phyloP scores from a whole-genome alignment of 2,113 vertebrate genomes.

The Notothenia coriiceps region DNA sequence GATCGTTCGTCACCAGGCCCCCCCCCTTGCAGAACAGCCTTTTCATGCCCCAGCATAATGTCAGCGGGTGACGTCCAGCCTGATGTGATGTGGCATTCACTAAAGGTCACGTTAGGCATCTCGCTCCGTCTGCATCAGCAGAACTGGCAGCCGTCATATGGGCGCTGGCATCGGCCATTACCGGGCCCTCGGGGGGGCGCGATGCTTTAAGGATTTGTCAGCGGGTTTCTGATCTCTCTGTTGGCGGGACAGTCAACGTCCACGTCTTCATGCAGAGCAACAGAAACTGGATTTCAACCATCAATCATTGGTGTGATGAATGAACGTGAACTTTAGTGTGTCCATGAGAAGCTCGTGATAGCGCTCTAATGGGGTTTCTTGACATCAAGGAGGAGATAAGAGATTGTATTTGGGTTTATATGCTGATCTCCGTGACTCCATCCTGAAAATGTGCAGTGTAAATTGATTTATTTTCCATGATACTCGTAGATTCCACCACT shows the following conservation, averaged over 20 bases:
- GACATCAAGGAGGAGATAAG: constrained; percentile 35
- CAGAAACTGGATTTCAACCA: constrained; percentile 35
- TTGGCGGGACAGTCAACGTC: constrained; percentile 37
- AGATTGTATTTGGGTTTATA: constrained; percentile 3
- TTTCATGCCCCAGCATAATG: constrained; percentile 83
- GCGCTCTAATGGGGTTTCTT: constrained; percentile 34
- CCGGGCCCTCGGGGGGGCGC: constrained; percentile 62
- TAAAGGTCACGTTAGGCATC: constrained; percentile 85
- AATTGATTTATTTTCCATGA: background rate
- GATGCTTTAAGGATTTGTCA: constrained; percentile 75
- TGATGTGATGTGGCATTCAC: constrained; percentile 86
- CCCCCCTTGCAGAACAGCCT: constrained; percentile 75
- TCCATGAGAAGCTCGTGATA: background rate
- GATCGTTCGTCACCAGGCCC: constrained; percentile 67
- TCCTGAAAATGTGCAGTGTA: background rate
- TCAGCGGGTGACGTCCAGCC: constrained; percentile 80
- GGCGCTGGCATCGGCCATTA: constrained; percentile 82
- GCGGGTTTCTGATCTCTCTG: constrained; percentile 73
- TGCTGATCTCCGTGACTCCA: background rate
- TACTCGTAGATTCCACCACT: no score
- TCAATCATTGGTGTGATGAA: constrained; percentile 19
- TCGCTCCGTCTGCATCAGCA: constrained; percentile 77
- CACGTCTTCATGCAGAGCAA: constrained; percentile 30
- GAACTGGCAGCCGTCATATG: constrained; percentile 84
- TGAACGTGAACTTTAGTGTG: constrained; percentile 44